Percentiles rank a stretch among this genome's conserved stretches.
These are phyloP conservation scores for Pandion haliaetus DNA, from an alignment of 2,113 vertebrate species.

Conservation along the genomic window DNA sequence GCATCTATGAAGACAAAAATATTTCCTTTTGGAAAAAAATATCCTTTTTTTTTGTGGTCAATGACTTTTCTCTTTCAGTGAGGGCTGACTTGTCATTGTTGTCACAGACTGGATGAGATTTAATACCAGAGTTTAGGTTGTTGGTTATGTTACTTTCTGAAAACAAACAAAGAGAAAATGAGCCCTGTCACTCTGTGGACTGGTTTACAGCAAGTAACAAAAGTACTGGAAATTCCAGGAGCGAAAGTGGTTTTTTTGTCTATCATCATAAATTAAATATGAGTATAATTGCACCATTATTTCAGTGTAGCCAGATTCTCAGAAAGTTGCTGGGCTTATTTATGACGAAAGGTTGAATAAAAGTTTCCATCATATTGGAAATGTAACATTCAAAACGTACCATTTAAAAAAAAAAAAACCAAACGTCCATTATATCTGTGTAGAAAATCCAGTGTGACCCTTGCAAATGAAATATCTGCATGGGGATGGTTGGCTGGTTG, in stretches of 20 bases:
- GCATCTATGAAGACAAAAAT: neutral
- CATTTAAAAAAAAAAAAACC: neutral
- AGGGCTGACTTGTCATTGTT: neutral
- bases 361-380: neutral
- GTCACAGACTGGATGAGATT: neutral
- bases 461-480: neutral
- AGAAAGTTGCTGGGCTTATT: neutral
- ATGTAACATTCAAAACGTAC: neutral
- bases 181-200: neutral
- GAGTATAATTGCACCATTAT: neutral
- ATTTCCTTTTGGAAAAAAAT: neutral
- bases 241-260: neutral
- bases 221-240: neutral
- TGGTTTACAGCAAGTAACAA: neutral
- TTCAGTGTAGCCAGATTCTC: neutral
- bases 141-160: neutral
- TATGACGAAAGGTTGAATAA: neutral
- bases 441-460: neutral
- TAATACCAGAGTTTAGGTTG: neutral
- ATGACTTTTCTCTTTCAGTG: neutral
- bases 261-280: neutral
- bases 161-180: neutral
- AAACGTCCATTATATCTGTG: neutral
- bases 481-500: neutral
- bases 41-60: neutral